Conservation (phyloP, 2,888 invertebrate genomes). For the Bugulina stolonifera region DNA sequence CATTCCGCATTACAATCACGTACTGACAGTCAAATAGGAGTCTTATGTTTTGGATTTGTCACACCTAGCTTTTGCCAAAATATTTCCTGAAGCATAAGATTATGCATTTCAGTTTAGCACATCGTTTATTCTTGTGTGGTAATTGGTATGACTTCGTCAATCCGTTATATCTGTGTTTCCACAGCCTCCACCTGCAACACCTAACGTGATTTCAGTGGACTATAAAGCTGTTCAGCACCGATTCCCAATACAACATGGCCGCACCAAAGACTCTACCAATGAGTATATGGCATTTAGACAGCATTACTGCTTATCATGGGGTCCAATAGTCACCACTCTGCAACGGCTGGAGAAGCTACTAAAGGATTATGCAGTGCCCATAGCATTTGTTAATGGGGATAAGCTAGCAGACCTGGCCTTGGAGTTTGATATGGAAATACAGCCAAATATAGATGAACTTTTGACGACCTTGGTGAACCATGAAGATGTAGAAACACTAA, state of each 20-base stretch:
- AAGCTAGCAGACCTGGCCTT: constrained; percentile 47
- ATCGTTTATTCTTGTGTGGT: no score
- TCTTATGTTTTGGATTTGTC: no score
- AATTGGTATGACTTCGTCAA: no score
- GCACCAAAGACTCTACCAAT: constrained; percentile 38
- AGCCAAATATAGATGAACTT: constrained; percentile 43
- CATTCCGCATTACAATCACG: no score
- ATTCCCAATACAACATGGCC: constrained; percentile 51
- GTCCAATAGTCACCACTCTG: constrained; percentile 5
- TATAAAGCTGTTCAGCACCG: constrained; percentile 38
- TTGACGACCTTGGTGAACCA: constrained; percentile 47
- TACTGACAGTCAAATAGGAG: no score
- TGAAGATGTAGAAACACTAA: constrained; percentile 48
- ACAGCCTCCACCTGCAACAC: constrained; percentile 52
- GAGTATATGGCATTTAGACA: constrained; percentile 51
- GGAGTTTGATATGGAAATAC: constrained; percentile 48
- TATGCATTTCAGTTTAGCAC: no score
- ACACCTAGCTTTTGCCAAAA: no score
- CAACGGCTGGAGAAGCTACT: constrained; percentile 28
- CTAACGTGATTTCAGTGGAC: constrained; percentile 40
- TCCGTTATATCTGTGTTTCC: no score
- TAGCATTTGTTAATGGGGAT: constrained; percentile 51
- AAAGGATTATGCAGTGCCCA: constrained; percentile 44
- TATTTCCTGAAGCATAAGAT: no score
- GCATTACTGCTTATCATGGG: constrained; percentile 50